These are phyloP conservation scores for Synanthedon andrenaeformis DNA, from an alignment of 2,888 invertebrate genomes.

Conservation along the genomic window DNA sequence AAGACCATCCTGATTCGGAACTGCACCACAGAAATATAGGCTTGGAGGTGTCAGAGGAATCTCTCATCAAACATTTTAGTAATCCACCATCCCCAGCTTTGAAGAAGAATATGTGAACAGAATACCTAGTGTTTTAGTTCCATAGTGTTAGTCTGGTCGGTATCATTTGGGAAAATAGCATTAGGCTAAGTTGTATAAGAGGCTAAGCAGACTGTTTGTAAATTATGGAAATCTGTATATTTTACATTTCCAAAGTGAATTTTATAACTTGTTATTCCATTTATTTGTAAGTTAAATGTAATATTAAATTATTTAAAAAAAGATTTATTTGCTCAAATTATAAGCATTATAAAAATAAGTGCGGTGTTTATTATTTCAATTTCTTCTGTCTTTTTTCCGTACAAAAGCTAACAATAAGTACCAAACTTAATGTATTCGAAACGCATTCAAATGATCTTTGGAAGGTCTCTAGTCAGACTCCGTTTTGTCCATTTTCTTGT, in stretches of 20 bases:
- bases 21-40: constrained; percentile 29
- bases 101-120: constrained; percentile 47
- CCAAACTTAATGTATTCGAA: too few species aligned
- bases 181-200: constrained; percentile 14
- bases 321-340: constrained; percentile 61
- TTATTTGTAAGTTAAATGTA: constrained; percentile 52
- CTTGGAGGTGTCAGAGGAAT: constrained; percentile 25
- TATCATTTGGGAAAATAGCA: too few species aligned
- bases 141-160: too few species aligned
- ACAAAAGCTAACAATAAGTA: too few species aligned
- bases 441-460: too few species aligned
- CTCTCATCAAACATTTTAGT: constrained; percentile 34
- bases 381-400: background rate
- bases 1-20: constrained; percentile 43
- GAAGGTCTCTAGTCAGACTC: too few species aligned
- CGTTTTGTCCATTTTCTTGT: too few species aligned
- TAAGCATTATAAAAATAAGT: constrained; percentile 34
- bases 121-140: background rate
- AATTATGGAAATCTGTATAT: constrained; percentile 56
- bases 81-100: constrained; percentile 42
- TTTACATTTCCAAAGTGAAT: constrained; percentile 66
- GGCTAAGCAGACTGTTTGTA: constrained; percentile 19
- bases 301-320: constrained; percentile 47
- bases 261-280: constrained; percentile 67
- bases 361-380: background rate